These are phyloP conservation scores for Eueides isabella DNA, from an alignment of 1,140 invertebrate species.

Conservation along the genomic window DNA sequence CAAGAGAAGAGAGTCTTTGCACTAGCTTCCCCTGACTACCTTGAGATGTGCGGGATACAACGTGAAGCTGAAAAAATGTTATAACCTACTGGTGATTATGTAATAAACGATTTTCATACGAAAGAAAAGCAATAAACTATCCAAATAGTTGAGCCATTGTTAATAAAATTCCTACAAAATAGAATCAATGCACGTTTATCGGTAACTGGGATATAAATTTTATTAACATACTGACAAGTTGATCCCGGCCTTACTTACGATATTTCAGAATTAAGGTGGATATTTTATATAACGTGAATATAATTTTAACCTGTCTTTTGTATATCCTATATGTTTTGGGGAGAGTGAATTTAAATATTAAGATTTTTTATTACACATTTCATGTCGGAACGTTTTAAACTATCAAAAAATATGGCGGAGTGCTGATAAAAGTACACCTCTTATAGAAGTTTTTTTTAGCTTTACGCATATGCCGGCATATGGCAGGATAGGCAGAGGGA, in stretches of 20 bases:
- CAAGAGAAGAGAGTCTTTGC: too few relatives aligned
- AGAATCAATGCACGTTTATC: constrained; percentile 1
- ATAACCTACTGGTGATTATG: background rate
- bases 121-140: background rate
- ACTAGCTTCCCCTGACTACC: too few relatives aligned
- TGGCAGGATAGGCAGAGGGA: too few relatives aligned
- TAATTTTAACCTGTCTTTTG: background rate
- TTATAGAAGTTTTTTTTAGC: too few relatives aligned
- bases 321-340: background rate
- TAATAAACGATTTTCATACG: background rate
- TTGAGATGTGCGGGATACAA: too few relatives aligned
- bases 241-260: constrained; percentile 1
- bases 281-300: background rate
- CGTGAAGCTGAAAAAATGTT: too few relatives aligned
- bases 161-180: constrained; percentile 9
- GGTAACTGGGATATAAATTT: background rate
- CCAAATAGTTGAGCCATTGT: background rate
- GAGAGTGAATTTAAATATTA: too few relatives aligned
- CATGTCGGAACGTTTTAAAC: too few relatives aligned
- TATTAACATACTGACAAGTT: background rate
- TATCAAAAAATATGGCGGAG: too few relatives aligned
- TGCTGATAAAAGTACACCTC: too few relatives aligned
- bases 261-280: constrained; percentile 2
- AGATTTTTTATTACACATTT: too few relatives aligned
- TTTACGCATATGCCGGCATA: too few relatives aligned